Conservation (phyloP, 2,797 vertebrate species). For the Diplodus sargus region DNA sequence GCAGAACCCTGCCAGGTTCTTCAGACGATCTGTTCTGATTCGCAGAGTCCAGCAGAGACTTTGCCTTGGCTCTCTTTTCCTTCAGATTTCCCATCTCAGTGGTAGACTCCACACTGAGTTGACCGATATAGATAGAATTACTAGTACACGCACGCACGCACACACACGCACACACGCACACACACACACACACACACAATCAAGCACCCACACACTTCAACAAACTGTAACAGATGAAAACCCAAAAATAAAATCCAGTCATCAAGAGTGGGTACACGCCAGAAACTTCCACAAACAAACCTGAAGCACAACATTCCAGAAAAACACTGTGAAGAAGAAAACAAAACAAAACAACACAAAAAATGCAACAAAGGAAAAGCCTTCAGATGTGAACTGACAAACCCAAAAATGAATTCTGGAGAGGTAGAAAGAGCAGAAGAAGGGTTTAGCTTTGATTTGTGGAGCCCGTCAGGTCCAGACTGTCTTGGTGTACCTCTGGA, state of each 20-base stretch:
- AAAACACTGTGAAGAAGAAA: neutral
- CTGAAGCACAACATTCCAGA: neutral
- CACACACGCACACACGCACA: conserved; percentile 3
- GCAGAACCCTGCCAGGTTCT: conserved; percentile 29
- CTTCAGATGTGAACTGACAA: conserved; percentile 47
- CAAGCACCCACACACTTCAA: neutral
- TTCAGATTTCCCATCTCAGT: conserved; percentile 46
- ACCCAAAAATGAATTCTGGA: conserved; percentile 43
- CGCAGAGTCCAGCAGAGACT: conserved; percentile 58
- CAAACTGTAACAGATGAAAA: conserved; percentile 39
- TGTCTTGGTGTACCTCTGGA: conserved; percentile 43
- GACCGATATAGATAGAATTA: conserved; percentile 13
- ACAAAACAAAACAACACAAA: neutral
- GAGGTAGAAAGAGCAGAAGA: conserved; percentile 46
- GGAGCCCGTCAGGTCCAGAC: conserved; percentile 58
- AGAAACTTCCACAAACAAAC: conserved; percentile 38
- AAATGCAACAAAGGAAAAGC: neutral
- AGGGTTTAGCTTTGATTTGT: conserved; percentile 68
- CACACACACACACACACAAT: conserved; percentile 9
- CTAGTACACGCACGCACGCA: neutral
- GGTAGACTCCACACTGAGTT: conserved; percentile 44
- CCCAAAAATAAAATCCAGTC: conserved; percentile 36
- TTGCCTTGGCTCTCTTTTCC: conserved; percentile 39
- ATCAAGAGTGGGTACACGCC: conserved; percentile 4
- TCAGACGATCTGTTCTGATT: conserved; percentile 49